A percentile compares a stretch with the other conserved stretches of the same genome.
Evolutionary conservation across 2,113 vertebrate genomes (phyloP).

Genomic region (Corythaeola cristata): DNA sequence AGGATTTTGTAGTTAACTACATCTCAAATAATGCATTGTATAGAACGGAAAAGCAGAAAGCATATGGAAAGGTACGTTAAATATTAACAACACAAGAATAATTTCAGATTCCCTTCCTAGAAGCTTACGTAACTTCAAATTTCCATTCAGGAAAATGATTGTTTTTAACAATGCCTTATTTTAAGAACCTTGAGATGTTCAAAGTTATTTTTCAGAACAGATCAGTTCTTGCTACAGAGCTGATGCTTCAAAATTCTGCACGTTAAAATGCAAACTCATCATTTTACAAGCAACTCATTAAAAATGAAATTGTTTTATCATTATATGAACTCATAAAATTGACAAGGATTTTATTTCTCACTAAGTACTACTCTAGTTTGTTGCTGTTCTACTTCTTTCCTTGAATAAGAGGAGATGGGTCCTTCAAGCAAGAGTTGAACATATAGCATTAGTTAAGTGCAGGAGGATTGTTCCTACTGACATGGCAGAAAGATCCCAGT

Average conservation of each 20-base stretch:
- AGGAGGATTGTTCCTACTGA: background rate
- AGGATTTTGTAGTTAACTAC: background rate
- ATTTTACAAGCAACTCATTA: conserved; percentile 13
- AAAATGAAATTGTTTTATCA: conserved; percentile 28
- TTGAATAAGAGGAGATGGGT: background rate
- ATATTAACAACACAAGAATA: background rate
- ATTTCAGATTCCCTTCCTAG: background rate
- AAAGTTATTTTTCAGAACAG: background rate
- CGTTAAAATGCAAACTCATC: conserved; percentile 15
- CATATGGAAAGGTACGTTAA: background rate
- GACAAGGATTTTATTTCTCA: conserved; percentile 18
- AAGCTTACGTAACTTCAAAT: background rate
- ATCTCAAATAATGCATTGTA: background rate
- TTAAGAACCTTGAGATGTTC: background rate
- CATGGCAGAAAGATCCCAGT: background rate
- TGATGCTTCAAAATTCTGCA: conserved; percentile 12
- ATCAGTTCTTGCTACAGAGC: background rate
- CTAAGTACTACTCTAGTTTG: background rate
- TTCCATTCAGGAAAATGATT: background rate
- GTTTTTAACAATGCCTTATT: background rate
- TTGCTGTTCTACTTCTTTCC: background rate
- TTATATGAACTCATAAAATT: conserved; percentile 7
- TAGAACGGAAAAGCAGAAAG: background rate
- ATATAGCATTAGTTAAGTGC: background rate
- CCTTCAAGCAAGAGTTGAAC: background rate